Conservation (phyloP, 2,888 invertebrate genomes). For the Ecdyonurus torrentis region DNA sequence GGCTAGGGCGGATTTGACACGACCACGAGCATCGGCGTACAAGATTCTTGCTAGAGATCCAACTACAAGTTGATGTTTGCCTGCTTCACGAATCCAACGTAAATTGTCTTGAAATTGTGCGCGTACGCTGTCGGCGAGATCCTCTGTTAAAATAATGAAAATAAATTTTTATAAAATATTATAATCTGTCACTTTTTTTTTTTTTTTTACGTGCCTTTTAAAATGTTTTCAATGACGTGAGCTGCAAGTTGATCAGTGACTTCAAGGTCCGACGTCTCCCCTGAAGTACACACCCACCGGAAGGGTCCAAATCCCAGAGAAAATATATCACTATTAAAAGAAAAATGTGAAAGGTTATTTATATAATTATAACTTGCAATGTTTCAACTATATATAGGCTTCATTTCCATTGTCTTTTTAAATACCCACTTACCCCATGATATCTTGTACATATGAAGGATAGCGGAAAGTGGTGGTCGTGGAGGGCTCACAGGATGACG, state of each 20-base stretch:
- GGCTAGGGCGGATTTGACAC: conserved; percentile 32
- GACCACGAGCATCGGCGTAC: conserved; percentile 38
- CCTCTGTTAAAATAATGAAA: conserved; percentile 18
- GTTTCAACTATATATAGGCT: not conserved
- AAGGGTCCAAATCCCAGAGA: conserved; percentile 47
- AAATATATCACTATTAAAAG: conserved; percentile 33
- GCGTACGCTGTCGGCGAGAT: conserved; percentile 25
- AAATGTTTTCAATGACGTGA: conserved; percentile 26
- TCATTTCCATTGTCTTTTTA: not conserved
- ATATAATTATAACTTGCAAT: not conserved
- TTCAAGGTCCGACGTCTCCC: conserved; percentile 29
- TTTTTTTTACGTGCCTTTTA: conserved; percentile 14
- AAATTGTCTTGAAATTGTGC: conserved; percentile 39
- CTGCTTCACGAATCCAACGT: conserved; percentile 37
- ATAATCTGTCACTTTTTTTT: not conserved
- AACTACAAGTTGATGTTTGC: conserved; percentile 34
- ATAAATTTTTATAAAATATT: conserved; percentile 1
- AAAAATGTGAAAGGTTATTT: not conserved
- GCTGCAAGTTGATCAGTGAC: conserved; percentile 35
- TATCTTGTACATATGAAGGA: conserved; percentile 43
- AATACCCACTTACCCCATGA: conserved; percentile 34
- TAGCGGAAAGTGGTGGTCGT: conserved; percentile 27
- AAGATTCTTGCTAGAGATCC: conserved; percentile 37
- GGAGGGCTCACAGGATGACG: not conserved
- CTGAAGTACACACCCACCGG: conserved; percentile 42